Evolutionary conservation across 2,113 vertebrate species (phyloP).

Genomic region (Neodon shergylaensis): DNA sequence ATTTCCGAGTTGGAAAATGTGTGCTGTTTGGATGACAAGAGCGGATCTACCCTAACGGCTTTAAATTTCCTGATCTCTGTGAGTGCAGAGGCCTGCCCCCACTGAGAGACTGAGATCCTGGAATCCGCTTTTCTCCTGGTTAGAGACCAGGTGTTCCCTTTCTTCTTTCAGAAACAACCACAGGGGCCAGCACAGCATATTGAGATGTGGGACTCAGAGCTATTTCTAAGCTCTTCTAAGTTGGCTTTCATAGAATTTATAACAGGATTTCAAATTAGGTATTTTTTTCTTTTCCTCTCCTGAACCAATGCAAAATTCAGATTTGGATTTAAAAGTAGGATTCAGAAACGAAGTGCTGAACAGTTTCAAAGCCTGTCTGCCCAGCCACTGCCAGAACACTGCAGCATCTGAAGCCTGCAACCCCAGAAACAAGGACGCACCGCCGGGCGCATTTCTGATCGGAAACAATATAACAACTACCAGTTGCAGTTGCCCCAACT

Average conservation of each 20-base stretch:
- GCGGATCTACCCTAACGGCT: background rate
- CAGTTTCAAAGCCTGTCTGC: slow-evolving; percentile 12
- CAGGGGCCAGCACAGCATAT: background rate
- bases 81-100: background rate
- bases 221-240: slow-evolving; percentile 57
- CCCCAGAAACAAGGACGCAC: background rate
- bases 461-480: background rate
- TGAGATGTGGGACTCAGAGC: slow-evolving; percentile 21
- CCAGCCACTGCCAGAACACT: background rate
- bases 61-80: background rate
- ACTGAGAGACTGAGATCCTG: background rate
- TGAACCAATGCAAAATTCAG: slow-evolving; percentile 16
- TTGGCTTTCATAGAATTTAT: slow-evolving; percentile 28
- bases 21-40: slow-evolving; percentile 71
- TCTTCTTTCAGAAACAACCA: background rate
- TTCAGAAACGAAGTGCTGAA: slow-evolving; percentile 48
- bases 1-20: slow-evolving; percentile 83
- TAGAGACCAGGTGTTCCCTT: slow-evolving; percentile 42
- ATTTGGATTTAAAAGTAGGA: slow-evolving; percentile 53
- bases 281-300: background rate
- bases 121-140: background rate
- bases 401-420: slow-evolving; percentile 9
- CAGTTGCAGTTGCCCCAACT: background rate
- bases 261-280: slow-evolving; percentile 64
- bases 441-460: background rate